Evolutionary conservation across 2,888 invertebrate species (phyloP).

Genomic region (Cerceris rybyensis): DNA sequence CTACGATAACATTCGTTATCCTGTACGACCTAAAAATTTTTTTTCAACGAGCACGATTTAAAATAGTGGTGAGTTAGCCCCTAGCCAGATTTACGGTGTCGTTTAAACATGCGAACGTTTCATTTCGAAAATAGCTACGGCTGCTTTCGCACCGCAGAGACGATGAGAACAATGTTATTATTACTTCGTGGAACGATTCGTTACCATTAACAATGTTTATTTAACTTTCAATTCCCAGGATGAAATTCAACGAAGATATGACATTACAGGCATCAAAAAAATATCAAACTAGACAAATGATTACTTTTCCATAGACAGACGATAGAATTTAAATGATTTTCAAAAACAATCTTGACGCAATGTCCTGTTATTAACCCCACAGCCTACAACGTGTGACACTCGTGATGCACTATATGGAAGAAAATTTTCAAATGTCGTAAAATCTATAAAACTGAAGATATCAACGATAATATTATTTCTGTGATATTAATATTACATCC

Average conservation of each 20-base stretch:
- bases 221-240: neutral
- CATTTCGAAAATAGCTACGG: slow-evolving; percentile 65
- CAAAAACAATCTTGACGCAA: no score
- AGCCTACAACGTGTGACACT: no score
- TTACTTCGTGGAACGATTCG: neutral
- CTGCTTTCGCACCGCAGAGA: slow-evolving; percentile 1
- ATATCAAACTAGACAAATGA: neutral
- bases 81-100: slow-evolving; percentile 33
- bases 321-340: no score
- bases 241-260: neutral
- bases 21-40: slow-evolving; percentile 2
- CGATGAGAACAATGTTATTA: slow-evolving; percentile 21
- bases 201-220: slow-evolving; percentile 1
- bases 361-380: no score
- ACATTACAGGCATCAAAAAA: neutral
- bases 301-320: no score
- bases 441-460: no score
- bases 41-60: slow-evolving; percentile 13
- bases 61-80: slow-evolving; percentile 38
- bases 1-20: neutral
- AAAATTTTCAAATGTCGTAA: no score
- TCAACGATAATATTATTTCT: no score
- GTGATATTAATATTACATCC: no score
- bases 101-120: slow-evolving; percentile 38
- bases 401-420: no score